Percentiles rank a stretch among this genome's conserved stretches.
These are phyloP conservation scores for Megaptera novaeangliae DNA, from an alignment of 2,113 vertebrate genomes.

Conservation along the genomic window DNA sequence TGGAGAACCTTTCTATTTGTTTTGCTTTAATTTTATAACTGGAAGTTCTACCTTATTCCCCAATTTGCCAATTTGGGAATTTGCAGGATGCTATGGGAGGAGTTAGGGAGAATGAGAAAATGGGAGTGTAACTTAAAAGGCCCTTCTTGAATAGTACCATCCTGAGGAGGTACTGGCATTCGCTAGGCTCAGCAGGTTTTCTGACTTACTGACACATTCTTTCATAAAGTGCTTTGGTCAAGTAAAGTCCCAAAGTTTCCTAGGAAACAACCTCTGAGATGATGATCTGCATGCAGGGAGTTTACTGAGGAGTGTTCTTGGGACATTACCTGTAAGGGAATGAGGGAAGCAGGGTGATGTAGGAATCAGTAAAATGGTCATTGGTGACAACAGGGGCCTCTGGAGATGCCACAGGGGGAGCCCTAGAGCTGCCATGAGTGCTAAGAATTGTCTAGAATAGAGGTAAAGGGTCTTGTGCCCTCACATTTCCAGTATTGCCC, in stretches of 20 bases:
- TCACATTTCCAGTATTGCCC: background rate
- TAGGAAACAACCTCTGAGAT: background rate
- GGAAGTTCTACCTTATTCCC: background rate
- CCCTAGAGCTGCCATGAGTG: rapidly evolving
- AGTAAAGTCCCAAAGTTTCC: background rate
- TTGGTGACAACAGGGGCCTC: background rate
- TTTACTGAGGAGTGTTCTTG: background rate
- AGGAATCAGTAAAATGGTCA: background rate
- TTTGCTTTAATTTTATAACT: background rate
- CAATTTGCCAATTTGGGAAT: background rate
- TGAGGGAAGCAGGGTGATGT: background rate
- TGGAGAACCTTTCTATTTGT: background rate
- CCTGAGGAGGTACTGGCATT: background rate
- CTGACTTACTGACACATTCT: background rate
- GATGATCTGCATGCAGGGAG: background rate
- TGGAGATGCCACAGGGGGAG: background rate
- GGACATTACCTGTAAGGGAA: background rate
- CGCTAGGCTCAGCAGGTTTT: background rate
- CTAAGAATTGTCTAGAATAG: background rate
- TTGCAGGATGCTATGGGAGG: background rate
- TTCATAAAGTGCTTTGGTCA: background rate
- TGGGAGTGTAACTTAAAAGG: background rate
- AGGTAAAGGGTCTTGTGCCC: background rate
- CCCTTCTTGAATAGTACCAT: background rate
- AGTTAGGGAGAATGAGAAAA: background rate